Percentiles rank a stretch among this genome's conserved stretches.
These are phyloP conservation scores for Notodonta dromedarius DNA, from an alignment of 2,888 invertebrate species.

Conservation along the genomic window DNA sequence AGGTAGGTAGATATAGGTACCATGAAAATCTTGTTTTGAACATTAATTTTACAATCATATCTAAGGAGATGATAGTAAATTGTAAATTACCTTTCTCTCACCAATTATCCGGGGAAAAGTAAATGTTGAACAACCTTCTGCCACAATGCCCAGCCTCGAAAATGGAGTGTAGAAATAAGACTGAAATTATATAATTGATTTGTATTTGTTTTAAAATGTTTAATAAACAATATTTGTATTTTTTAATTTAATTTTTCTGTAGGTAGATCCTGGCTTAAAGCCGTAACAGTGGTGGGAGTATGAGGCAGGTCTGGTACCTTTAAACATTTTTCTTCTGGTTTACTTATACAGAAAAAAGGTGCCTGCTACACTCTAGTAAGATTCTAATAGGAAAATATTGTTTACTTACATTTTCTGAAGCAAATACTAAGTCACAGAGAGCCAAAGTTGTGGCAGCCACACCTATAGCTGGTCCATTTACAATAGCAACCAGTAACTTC, in stretches of 20 bases:
- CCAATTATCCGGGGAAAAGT: slow-evolving; percentile 95
- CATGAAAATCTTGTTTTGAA: too few relatives aligned
- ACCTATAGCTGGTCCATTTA: slow-evolving; percentile 98
- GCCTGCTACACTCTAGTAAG: neutral
- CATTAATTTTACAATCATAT: too few relatives aligned
- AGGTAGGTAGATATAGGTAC: too few relatives aligned
- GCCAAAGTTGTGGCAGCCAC: slow-evolving; percentile 93
- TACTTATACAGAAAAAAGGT: neutral
- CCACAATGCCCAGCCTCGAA: slow-evolving; percentile 90
- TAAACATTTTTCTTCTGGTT: too few relatives aligned
- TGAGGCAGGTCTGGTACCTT: too few relatives aligned
- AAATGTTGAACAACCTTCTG: slow-evolving; percentile 95
- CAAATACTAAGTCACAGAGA: slow-evolving; percentile 95
- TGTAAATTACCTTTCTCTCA: slow-evolving; percentile 86
- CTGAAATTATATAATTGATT: too few relatives aligned
- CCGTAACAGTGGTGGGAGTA: too few relatives aligned
- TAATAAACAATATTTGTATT: too few relatives aligned
- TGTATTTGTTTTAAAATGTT: too few relatives aligned
- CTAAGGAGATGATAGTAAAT: neutral
- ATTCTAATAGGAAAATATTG: slow-evolving; percentile 3
- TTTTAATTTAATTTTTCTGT: too few relatives aligned
- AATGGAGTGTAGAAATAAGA: slow-evolving; percentile 96
- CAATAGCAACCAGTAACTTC: slow-evolving; percentile 93
- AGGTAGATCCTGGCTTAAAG: neutral
- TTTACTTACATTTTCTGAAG: slow-evolving; percentile 89